Conservation (phyloP, 1,140 invertebrate genomes). For the Cyrtorhinus lividipennis region DNA sequence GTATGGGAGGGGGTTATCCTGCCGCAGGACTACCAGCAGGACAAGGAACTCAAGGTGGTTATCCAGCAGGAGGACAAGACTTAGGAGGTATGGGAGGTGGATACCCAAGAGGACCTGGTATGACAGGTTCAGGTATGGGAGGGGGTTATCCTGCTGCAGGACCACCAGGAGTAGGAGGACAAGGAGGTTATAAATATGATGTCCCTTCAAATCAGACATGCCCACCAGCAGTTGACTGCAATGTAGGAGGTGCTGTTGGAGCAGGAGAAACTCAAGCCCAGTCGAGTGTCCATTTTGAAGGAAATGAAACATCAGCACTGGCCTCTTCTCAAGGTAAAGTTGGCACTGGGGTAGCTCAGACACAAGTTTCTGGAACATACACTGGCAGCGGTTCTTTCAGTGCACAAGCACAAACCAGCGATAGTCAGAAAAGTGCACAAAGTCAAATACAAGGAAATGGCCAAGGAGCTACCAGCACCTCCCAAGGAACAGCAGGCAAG, state of each 20-base stretch:
- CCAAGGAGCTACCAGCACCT: constrained; percentile 53
- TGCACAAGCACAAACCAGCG: constrained; percentile 63
- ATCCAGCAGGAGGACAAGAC: constrained; percentile 15
- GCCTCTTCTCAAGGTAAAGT: constrained; percentile 59
- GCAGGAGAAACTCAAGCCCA: constrained; percentile 51
- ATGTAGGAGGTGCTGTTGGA: constrained; percentile 6
- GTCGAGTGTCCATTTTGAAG: constrained; percentile 47
- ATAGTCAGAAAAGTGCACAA: constrained; percentile 53
- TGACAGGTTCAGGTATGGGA: background rate
- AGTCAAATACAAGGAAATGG: constrained; percentile 55
- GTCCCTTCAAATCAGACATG: no score
- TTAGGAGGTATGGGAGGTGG: constrained; percentile 1
- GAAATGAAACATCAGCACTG: constrained; percentile 52
- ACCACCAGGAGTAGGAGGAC: constrained; percentile 10
- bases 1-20: no score
- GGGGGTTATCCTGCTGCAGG: constrained; percentile 17
- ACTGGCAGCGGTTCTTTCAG: constrained; percentile 58
- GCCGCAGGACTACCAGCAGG: background rate
- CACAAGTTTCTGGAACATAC: constrained; percentile 63
- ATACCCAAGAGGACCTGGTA: constrained; percentile 1
- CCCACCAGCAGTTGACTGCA: constrained; percentile 18
- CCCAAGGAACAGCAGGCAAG: constrained; percentile 53
- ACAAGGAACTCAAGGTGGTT: constrained; percentile 15
- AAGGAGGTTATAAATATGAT: constrained; percentile 18
- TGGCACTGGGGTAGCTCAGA: constrained; percentile 53